phyloP scores from a whole-genome alignment of 2,888 invertebrate species.

The Galerucella pusilla region DNA sequence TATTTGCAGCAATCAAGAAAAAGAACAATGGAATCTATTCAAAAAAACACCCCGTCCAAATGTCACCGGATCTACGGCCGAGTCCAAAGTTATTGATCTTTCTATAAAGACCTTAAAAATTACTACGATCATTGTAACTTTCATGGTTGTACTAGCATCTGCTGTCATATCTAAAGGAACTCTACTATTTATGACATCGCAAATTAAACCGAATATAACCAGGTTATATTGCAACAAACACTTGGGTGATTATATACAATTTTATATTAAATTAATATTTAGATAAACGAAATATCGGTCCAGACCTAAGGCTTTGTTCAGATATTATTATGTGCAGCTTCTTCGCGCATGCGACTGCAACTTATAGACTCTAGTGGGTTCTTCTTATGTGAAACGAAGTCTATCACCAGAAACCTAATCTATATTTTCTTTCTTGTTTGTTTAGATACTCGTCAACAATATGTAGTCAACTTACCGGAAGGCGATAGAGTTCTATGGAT shows the following conservation, averaged over 20 bases:
- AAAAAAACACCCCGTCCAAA: conserved; percentile 76
- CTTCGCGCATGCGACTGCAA: no score
- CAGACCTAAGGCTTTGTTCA: no score
- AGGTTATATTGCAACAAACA: conserved; percentile 72
- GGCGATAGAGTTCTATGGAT: conserved; percentile 80
- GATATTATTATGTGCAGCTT: no score
- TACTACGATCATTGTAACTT: conserved; percentile 76
- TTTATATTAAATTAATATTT: no score
- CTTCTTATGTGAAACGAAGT: no score
- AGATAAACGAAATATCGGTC: no score
- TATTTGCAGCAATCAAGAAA: conserved; percentile 41
- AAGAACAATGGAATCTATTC: conserved; percentile 79
- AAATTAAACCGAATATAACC: conserved; percentile 69
- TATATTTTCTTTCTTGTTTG: conserved; percentile 12
- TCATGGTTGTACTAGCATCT: conserved; percentile 73
- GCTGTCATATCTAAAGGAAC: conserved; percentile 81
- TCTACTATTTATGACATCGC: conserved; percentile 79
- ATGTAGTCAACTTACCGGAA: conserved; percentile 71
- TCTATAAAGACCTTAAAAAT: conserved; percentile 75
- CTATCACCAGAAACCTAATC: neutral
- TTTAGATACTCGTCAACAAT: conserved; percentile 69
- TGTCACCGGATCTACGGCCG: conserved; percentile 76
- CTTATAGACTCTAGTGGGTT: no score
- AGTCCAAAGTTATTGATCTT: conserved; percentile 71
- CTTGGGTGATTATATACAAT: conserved; percentile 58